A percentile compares a stretch with the other conserved stretches of the same genome.
phyloP scores from a whole-genome alignment of 1,140 invertebrate species.

The Drosophila chauvacae region DNA sequence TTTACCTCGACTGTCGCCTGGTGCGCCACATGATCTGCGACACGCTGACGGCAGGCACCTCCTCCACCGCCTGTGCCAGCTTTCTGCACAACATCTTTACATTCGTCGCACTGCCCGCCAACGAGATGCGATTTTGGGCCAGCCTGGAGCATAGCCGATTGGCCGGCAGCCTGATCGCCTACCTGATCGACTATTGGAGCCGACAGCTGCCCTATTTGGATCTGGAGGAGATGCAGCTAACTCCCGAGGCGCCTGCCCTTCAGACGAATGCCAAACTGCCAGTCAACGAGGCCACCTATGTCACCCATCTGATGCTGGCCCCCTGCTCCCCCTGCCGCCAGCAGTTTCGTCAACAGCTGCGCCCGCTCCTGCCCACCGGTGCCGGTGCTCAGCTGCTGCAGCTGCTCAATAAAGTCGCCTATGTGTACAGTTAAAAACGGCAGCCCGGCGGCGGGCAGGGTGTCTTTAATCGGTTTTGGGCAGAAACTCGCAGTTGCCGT shows the following conservation, averaged over 20 bases:
- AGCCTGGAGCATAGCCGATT: constrained; percentile 43
- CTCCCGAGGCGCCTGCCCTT: not conserved
- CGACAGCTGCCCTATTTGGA: constrained; percentile 46
- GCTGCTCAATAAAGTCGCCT: constrained; percentile 73
- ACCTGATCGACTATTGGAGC: constrained; percentile 43
- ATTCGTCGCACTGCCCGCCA: constrained; percentile 33
- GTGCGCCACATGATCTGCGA: constrained; percentile 68
- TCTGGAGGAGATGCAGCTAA: constrained; percentile 48
- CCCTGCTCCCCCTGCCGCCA: constrained; percentile 51
- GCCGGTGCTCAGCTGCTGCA: constrained; percentile 16
- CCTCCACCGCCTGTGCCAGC: constrained; percentile 10
- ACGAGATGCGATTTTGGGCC: constrained; percentile 48
- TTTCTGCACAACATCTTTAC: constrained; percentile 58
- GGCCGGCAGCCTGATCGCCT: constrained; percentile 38
- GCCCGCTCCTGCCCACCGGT: not conserved
- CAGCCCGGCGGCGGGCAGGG: not conserved
- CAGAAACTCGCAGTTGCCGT: constrained; percentile 58
- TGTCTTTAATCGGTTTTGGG: constrained; percentile 39
- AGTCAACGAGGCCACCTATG: constrained; percentile 42
- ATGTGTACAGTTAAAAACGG: constrained; percentile 53
- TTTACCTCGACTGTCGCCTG: constrained; percentile 51
- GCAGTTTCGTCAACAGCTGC: constrained; percentile 32
- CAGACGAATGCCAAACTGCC: constrained; percentile 6
- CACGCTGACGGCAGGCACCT: constrained; percentile 26
- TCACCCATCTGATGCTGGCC: constrained; percentile 58